Percentiles rank a stretch among this genome's conserved stretches.
Conservation (phyloP, 92 coral and sea anemone species). For the Galaxea fascicularis region DNA sequence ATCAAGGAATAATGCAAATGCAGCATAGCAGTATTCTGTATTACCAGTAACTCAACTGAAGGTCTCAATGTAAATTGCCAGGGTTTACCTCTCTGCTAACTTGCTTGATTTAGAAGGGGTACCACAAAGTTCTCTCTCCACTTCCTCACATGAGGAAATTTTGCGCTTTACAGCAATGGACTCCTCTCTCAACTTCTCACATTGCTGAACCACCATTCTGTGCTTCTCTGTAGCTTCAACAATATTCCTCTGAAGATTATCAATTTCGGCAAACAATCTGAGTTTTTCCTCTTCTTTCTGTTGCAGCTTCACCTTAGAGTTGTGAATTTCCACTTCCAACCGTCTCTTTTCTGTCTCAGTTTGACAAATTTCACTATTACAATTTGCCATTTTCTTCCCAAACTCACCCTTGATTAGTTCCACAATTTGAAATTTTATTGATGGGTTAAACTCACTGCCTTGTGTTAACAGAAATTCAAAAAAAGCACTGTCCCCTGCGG, state of each 20-base stretch:
- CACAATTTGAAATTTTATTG: conserved; percentile 48
- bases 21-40: too few species aligned
- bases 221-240: conserved; percentile 34
- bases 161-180: conserved; percentile 36
- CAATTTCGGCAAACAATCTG: conserved; percentile 46
- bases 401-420: conserved; percentile 50
- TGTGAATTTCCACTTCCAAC: conserved; percentile 36
- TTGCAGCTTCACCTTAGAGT: conserved; percentile 17
- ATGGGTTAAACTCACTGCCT: conserved; percentile 41
- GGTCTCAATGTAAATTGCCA: background rate
- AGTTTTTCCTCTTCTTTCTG: conserved; percentile 48
- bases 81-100: background rate
- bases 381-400: conserved; percentile 42
- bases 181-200: conserved; percentile 17
- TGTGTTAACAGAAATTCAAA: conserved; percentile 51
- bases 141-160: conserved; percentile 52
- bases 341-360: conserved; percentile 30
- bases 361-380: conserved; percentile 12
- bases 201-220: conserved; percentile 11
- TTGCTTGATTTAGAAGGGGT: conserved; percentile 28
- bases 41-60: background rate
- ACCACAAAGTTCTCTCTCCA: conserved; percentile 46
- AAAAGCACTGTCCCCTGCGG: conserved; percentile 51
- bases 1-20: too few species aligned
- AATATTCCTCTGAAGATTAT: conserved; percentile 36